Evolutionary conservation across 2,113 vertebrate species (phyloP), one percentile per base, ranked within the genome.

Genomic region (Scalopus aquaticus): DNA sequence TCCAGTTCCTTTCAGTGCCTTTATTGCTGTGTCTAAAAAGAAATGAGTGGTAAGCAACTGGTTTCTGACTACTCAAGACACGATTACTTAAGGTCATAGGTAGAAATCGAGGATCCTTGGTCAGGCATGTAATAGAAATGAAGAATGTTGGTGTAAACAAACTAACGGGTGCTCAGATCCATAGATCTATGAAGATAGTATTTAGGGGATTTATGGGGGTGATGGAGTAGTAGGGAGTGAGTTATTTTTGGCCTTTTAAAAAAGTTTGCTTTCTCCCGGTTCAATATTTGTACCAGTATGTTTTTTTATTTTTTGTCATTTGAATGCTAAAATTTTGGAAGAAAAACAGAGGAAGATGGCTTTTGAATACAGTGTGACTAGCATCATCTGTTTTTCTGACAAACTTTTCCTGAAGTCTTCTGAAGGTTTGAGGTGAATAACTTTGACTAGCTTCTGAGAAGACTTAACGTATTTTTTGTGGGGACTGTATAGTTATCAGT

Each of bases 301-400:
- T n/a, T 80, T 93, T 82, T 69, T 65, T 12, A 32, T 65, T 65
- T 32, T 95, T 79, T 54, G 20, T 85, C 80, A 69, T 93, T 94
- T 92, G 51, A 74, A 76, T 64, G 70, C 26, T 85, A 78, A 74
- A 93, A 81, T 67, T 80, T 37, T 91, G 65, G 39, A 85, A 95
- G 76, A 16, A 1, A 5, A 70, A 72, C 42, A 81, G 91, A 83
- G 32, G 37, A 94, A 83, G 56, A 58, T 3, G 26, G 35, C 13
- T 91, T 95, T 94, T 78, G 94, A 89, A 80, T 84, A 26, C 28
- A 93, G 0, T 93, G 86, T 87, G 78, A 6, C n/a, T 91, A 60
- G 11, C 49, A 28, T 87, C n/a, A 58, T 22, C 26, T 78, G 15
- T 90, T 94, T 96, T 88, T 54, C 60, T 69, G 51, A 69, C 2